Evolutionary conservation across 2,113 vertebrate species (phyloP), one percentile per base, ranked within the genome.

Genomic region (Pogonocichla stellata): DNA sequence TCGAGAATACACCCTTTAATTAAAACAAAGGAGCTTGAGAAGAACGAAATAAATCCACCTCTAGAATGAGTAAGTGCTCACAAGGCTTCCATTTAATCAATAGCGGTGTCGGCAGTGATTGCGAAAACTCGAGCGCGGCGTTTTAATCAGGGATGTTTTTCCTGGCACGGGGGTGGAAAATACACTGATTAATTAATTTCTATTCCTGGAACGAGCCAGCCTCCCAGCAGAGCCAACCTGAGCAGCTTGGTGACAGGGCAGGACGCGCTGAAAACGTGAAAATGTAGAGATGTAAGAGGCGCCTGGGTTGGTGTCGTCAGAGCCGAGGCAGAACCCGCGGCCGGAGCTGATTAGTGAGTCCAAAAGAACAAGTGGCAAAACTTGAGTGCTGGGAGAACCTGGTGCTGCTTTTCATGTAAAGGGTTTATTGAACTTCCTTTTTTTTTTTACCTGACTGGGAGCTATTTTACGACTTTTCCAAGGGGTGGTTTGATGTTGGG

Each of bases 121-220:
- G 97, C 57, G 40, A 75, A 69, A 94, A 72, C 95, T 93, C 70
- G 83, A 84, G 86, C 82, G n/a, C 81, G 31, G 95, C 12, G 61
- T 95, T 97, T 97, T 97, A 98, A 98, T 98, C 97, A 97, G 96
- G 71, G 84, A 87, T 96, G 92, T 95, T 95, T 93, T 98, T 70
- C 95, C 92, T 96, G 96, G 96, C 94, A 71, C 19, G 31, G 92
- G 88, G 86, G 85, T 0, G 50, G 93, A 93, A 96, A 96, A 95
- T 73, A 72, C 80, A 85, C 97, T 97, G 96, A 98, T 98, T 97
- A 98, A 98, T 97, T 98, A 98, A 98, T 98, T 97, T 97, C 97
- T 97, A 95, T 97, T 97, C 96, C 94, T 97, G 97, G 95, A 97
- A 93, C 33, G 83, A 97, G 86, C 90, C 80, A 93, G 61, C 83